Base-by-base conservation (phyloP, 2,888 invertebrate species). In the Cephus sareptanus region DNA sequence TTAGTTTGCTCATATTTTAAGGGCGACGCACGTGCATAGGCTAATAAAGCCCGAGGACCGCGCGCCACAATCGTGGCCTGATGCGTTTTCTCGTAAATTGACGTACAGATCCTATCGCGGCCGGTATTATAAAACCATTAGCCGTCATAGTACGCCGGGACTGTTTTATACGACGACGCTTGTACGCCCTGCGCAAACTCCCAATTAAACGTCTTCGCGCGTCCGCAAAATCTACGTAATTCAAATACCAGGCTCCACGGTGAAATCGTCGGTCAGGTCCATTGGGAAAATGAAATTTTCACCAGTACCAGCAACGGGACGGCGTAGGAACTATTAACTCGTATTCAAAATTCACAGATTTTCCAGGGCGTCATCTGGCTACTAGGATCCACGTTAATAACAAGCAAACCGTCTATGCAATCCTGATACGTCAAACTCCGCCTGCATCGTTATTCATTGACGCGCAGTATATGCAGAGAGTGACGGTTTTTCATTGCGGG, bases 101-200 rank as follows among this genome's bases (percentile, higher is more conserved):
- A 80, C 69, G 34, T 75, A 75, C 74, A 80, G 82, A 86, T 86
- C 83, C 84, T 86, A 85, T 87, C 86, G 77, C 73, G 76, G 71
- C 75, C 76, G 80, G 81, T 83, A 85, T 83, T 85, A 84, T 84
- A 84, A 85, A 84, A 80, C 83, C 85, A 87, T 87, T 82, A 84
- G 82, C 79, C 77, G 69, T 79, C 77, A 23, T 69, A 80, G 23
- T 74, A 80, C 80, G 76, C 76, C 79, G 76, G 81, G 81, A 86
- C 85, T 80, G 82, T 83, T 83, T 81, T 74, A 74, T 34, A 73
- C 79, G 87, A 86, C 85, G 85, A n/a, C 4, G n/a, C 37, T 30
- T 75, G 3, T 12, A 4, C 13, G 69, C 1, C 69, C 2, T 68
- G 75, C 75, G 70, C 75, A 37, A 40, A 37, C 75, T 79, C 73